Conservation (phyloP, 2,113 vertebrate genomes). For the Vanacampus margaritifer region DNA sequence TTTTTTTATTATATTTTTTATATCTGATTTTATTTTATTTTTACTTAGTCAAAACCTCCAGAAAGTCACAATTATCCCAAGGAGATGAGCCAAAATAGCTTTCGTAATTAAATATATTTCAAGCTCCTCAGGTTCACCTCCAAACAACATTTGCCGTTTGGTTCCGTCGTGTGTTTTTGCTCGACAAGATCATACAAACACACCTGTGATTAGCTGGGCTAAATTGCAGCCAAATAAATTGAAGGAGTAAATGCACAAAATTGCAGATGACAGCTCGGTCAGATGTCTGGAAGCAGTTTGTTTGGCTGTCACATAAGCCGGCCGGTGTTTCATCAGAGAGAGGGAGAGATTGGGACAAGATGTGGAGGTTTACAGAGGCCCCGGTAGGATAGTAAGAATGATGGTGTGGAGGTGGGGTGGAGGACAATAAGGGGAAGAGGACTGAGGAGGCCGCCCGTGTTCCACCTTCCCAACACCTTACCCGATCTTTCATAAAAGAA, state of each 20-base stretch:
- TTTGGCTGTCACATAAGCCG: conserved; percentile 21
- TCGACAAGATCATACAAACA: conserved; percentile 40
- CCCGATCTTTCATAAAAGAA: conserved; percentile 35
- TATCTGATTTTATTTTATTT: no score
- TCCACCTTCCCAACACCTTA: conserved; percentile 53
- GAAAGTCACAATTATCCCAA: conserved; percentile 2
- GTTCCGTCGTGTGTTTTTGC: conserved; percentile 1
- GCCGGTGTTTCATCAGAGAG: conserved; percentile 30
- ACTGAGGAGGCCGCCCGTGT: conserved; percentile 24
- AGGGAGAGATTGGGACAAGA: conserved; percentile 53
- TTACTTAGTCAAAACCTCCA: background rate
- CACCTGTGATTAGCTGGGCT: conserved; percentile 58
- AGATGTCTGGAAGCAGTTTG: conserved; percentile 67
- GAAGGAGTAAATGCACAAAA: conserved; percentile 47
- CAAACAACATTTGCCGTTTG: background rate
- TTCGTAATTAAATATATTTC: conserved; percentile 15
- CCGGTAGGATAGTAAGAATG: conserved; percentile 50
- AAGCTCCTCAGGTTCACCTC: background rate
- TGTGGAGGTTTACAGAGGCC: conserved; percentile 66
- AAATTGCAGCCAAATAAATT: conserved; percentile 63
- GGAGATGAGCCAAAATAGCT: conserved; percentile 1
- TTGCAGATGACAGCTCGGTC: conserved; percentile 53
- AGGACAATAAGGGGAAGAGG: conserved; percentile 45
- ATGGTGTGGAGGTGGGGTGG: conserved; percentile 48
- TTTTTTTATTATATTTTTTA: no score